Conservation (phyloP, 2,888 invertebrate species). For the Ephialtes manifestator region DNA sequence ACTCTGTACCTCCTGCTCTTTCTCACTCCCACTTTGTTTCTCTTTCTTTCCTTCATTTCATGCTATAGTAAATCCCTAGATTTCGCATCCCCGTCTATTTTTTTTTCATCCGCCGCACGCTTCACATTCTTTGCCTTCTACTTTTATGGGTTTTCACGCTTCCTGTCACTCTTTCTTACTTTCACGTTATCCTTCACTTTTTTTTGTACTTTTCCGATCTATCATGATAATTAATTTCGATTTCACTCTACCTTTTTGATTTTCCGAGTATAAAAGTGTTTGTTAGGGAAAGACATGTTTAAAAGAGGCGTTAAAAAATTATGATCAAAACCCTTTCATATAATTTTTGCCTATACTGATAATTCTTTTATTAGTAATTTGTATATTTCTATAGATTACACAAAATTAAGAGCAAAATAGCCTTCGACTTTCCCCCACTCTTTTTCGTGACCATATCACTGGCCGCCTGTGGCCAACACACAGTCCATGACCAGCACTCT, state of each 20-base stretch:
- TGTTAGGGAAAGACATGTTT: too few relatives aligned
- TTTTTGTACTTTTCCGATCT: neutral
- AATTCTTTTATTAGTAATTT: too few relatives aligned
- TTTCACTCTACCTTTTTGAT: too few relatives aligned
- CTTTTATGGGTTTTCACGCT: constrained; percentile 6
- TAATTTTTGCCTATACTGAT: too few relatives aligned
- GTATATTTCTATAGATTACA: too few relatives aligned
- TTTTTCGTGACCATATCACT: too few relatives aligned
- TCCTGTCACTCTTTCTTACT: neutral
- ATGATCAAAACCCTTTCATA: too few relatives aligned
- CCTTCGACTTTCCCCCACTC: too few relatives aligned
- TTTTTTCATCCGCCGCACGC: neutral
- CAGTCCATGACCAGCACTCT: constrained; percentile 68
- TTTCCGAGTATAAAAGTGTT: too few relatives aligned
- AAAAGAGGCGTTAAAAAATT: too few relatives aligned
- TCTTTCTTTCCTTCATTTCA: constrained; percentile 26
- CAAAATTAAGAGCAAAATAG: too few relatives aligned
- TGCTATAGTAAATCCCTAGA: constrained; percentile 3
- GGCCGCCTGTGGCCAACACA: too few relatives aligned
- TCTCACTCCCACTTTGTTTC: constrained; percentile 29
- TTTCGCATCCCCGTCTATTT: constrained; percentile 11
- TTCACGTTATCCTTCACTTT: neutral
- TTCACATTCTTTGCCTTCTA: neutral
- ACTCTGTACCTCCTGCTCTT: constrained; percentile 54
- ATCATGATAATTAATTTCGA: neutral